Percentiles rank a stretch among this genome's conserved stretches.
Conservation (phyloP, 2,797 vertebrate species). For the Pagetopsis macropterus region DNA sequence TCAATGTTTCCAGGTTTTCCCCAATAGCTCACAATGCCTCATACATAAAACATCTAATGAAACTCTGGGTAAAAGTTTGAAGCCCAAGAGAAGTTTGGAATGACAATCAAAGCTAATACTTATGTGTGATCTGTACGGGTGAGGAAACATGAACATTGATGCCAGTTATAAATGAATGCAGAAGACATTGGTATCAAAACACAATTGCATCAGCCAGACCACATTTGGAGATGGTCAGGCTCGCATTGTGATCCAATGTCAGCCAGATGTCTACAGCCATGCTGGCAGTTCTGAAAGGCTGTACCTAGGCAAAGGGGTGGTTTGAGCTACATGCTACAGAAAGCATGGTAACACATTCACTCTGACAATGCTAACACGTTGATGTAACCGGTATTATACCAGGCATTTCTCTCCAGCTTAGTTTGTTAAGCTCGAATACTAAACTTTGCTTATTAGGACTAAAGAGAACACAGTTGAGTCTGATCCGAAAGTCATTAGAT, state of each 20-base stretch:
- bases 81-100: constrained; percentile 18
- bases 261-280: constrained; percentile 5
- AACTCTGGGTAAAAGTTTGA: constrained; percentile 23
- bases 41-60: constrained; percentile 21
- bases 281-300: background rate
- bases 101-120: background rate
- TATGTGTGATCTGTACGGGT: background rate
- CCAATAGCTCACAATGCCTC: constrained; percentile 35
- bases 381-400: background rate
- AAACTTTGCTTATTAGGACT: background rate
- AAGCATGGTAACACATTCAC: background rate
- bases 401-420: background rate
- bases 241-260: background rate
- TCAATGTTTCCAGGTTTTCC: constrained; percentile 62
- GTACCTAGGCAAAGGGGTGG: background rate
- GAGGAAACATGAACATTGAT: background rate
- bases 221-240: constrained; percentile 4
- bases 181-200: background rate
- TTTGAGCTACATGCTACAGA: background rate
- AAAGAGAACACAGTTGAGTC: background rate
- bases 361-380: background rate
- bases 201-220: background rate
- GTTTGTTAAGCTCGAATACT: too few species aligned
- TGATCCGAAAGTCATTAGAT: background rate
- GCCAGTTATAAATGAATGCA: background rate